Conservation (phyloP, 2,797 vertebrate genomes). For the Microchirus variegatus region DNA sequence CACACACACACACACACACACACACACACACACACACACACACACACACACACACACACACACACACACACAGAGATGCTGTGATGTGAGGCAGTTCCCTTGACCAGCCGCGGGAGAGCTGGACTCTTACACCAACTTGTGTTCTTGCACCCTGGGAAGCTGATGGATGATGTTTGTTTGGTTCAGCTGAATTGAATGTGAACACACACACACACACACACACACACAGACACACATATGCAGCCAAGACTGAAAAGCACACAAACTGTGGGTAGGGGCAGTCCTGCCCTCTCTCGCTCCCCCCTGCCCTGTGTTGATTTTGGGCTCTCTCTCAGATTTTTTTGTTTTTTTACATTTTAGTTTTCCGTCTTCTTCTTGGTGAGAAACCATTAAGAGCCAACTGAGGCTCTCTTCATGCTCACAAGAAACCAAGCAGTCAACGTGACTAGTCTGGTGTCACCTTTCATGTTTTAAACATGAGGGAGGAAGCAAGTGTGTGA, state of each 20-base stretch:
- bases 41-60: slow-evolving; percentile 15
- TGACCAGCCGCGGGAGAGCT: slow-evolving; percentile 56
- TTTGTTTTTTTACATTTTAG: slow-evolving; percentile 32
- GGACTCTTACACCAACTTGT: slow-evolving; percentile 68
- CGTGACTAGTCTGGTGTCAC: slow-evolving; percentile 21
- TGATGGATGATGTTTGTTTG: slow-evolving; percentile 80
- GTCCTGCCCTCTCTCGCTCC: slow-evolving; percentile 65
- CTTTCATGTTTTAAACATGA: slow-evolving; percentile 5
- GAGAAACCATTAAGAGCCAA: slow-evolving; percentile 49
- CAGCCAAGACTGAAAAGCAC: slow-evolving; percentile 51
- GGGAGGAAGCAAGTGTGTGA: slow-evolving; percentile 1
- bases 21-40: slow-evolving; percentile 3
- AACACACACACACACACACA: slow-evolving; percentile 16
- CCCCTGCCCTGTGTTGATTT: slow-evolving; percentile 67
- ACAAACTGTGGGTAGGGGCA: slow-evolving; percentile 51
- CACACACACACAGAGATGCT: slow-evolving; percentile 16
- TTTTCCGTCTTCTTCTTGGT: slow-evolving; percentile 66
- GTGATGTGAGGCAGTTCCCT: slow-evolving; percentile 49
- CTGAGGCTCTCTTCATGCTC: slow-evolving; percentile 58
- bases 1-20: slow-evolving; percentile 26
- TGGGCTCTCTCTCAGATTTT: slow-evolving; percentile 63
- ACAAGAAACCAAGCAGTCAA: slow-evolving; percentile 56
- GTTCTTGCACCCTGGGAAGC: slow-evolving; percentile 74
- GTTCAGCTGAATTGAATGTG: slow-evolving; percentile 64
- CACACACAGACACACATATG: slow-evolving; percentile 9